phyloP scores from a whole-genome alignment of 53 echinoderm and acorn worm genomes.

The Zoroaster sp. region DNA sequence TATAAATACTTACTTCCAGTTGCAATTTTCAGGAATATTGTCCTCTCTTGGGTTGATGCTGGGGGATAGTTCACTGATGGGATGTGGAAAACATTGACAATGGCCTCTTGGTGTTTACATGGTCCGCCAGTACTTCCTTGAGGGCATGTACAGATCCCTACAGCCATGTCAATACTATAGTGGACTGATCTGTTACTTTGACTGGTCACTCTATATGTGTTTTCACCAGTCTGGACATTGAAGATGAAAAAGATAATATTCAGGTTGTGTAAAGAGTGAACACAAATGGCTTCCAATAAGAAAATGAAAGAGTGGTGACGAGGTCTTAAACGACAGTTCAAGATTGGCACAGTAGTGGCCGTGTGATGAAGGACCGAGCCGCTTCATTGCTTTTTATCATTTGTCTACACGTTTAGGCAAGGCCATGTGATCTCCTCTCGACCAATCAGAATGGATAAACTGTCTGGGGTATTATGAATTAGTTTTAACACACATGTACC shows the following conservation, averaged over 20 bases:
- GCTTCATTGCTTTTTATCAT: too few relatives aligned
- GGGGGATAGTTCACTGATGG: constrained; percentile 2
- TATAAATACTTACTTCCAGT: constrained; percentile 3
- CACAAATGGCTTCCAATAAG: too few relatives aligned
- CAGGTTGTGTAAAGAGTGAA: too few relatives aligned
- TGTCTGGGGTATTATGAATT: too few relatives aligned
- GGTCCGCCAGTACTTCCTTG: constrained; percentile 27
- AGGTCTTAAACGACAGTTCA: too few relatives aligned
- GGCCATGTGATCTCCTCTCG: too few relatives aligned
- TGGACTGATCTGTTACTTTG: neutral
- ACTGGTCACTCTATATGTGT: neutral
- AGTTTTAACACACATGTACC: too few relatives aligned
- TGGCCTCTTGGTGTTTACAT: constrained; percentile 41
- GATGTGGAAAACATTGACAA: neutral
- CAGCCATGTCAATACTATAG: neutral
- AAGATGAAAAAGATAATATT: neutral
- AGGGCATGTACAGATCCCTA: constrained; percentile 40
- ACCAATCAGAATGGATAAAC: too few relatives aligned
- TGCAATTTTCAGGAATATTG: constrained; percentile 18
- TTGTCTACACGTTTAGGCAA: too few relatives aligned
- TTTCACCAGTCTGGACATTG: neutral
- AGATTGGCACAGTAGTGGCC: too few relatives aligned
- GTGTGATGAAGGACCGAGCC: too few relatives aligned
- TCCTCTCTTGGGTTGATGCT: neutral
- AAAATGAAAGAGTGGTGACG: too few relatives aligned